Conservation (phyloP, 2,797 vertebrate genomes). For the Ataeniobius toweri region DNA sequence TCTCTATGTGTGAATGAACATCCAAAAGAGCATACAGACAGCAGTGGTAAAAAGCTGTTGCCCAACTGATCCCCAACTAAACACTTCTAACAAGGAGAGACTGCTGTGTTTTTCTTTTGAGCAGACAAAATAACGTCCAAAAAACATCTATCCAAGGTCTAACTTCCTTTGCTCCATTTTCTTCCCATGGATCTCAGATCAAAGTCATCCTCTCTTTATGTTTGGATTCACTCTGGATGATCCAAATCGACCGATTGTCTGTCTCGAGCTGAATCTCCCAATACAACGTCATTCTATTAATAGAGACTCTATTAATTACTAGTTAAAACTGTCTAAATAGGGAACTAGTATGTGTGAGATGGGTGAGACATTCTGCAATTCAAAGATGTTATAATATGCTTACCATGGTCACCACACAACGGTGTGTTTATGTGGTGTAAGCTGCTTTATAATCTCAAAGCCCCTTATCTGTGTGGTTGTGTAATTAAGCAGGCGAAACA, state of each 20-base stretch:
- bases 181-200: constrained; percentile 50
- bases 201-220: constrained; percentile 55
- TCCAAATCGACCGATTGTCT: constrained; percentile 47
- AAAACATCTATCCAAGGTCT: constrained; percentile 11
- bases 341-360: constrained; percentile 18
- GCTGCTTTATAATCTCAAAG: constrained; percentile 59
- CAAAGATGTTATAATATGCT: constrained; percentile 17
- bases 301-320: constrained; percentile 41
- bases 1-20: constrained; percentile 19
- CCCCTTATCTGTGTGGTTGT: constrained; percentile 64
- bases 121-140: neutral
- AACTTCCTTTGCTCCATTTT: constrained; percentile 11
- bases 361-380: neutral
- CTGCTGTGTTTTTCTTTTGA: no score
- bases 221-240: constrained; percentile 31
- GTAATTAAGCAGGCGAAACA: constrained; percentile 71
- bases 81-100: neutral
- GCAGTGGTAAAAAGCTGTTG: constrained; percentile 1
- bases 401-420: constrained; percentile 22
- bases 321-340: constrained; percentile 57
- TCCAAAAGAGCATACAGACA: constrained; percentile 16
- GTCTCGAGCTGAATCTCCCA: constrained; percentile 49
- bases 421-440: constrained; percentile 52
- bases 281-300: constrained; percentile 53
- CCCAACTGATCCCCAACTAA: constrained; percentile 1